A percentile compares a stretch with the other conserved stretches of the same genome.
These are phyloP conservation scores for Caenorhabditis latens DNA, from an alignment of 1,140 invertebrate genomes.

Conservation along the genomic window DNA sequence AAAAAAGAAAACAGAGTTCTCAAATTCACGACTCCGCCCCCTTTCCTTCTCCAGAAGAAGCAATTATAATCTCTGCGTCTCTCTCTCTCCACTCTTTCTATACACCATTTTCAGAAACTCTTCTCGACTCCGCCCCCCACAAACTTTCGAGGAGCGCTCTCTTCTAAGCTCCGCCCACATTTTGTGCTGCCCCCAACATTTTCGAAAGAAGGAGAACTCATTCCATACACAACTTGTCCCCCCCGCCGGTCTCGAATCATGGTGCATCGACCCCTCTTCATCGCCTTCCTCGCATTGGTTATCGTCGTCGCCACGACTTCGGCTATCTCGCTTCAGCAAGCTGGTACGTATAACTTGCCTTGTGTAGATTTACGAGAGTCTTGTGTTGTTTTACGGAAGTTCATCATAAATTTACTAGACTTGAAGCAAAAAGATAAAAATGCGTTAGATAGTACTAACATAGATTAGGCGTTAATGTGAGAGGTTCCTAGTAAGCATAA, in stretches of 20 bases:
- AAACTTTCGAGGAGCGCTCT: not conserved
- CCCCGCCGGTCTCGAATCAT: not conserved
- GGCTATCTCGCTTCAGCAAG: not conserved
- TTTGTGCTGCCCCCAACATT: not conserved
- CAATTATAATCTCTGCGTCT: not conserved
- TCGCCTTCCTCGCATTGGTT: not conserved
- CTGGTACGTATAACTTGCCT: not conserved
- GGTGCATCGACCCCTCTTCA: not conserved
- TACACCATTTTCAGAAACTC: not conserved
- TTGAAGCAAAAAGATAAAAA: too few relatives aligned
- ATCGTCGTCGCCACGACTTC: not conserved
- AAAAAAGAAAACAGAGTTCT: not conserved
- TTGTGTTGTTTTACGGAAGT: too few relatives aligned
- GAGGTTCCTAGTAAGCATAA: too few relatives aligned
- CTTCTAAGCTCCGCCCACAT: slow-evolving; percentile 15
- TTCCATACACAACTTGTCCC: not conserved
- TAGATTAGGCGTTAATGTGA: too few relatives aligned
- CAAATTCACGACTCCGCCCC: not conserved
- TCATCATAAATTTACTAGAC: too few relatives aligned
- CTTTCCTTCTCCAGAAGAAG: not conserved
- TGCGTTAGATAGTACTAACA: too few relatives aligned
- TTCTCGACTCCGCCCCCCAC: not conserved
- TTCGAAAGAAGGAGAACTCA: not conserved
- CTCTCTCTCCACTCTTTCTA: not conserved
- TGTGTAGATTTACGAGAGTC: not conserved